Conservation (phyloP, 2,888 invertebrate species). For the Frankliniella fusca region DNA sequence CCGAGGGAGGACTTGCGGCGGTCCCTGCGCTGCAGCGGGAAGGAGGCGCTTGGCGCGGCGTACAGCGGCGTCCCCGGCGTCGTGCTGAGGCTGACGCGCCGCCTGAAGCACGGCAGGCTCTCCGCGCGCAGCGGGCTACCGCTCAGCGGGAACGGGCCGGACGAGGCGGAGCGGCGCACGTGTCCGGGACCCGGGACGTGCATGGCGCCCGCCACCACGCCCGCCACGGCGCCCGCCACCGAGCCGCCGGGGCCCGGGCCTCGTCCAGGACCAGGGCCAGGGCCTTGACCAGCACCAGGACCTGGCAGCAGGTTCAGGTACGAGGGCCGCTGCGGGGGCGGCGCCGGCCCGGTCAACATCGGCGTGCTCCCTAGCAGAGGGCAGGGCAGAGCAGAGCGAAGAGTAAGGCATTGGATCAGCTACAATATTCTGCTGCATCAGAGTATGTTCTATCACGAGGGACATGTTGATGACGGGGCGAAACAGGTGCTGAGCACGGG, state of each 20-base stretch:
- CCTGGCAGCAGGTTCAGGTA: neutral
- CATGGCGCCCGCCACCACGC: neutral
- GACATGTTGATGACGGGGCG: too few species aligned
- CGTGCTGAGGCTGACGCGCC: conserved; percentile 8
- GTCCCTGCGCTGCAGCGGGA: neutral
- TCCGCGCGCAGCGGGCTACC: neutral
- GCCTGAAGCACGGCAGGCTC: conserved; percentile 6
- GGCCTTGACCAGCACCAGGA: neutral
- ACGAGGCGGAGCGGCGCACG: neutral
- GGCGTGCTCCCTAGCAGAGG: neutral
- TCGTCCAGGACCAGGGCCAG: neutral
- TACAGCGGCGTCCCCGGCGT: conserved; percentile 1
- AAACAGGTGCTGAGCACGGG: too few species aligned
- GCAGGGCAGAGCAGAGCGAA: neutral
- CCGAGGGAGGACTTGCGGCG: neutral
- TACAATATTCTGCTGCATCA: too few species aligned
- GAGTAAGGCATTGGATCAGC: too few species aligned
- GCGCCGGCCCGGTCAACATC: neutral
- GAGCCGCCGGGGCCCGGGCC: neutral
- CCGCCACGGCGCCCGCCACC: neutral
- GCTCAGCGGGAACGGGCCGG: neutral
- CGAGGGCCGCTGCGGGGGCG: neutral
- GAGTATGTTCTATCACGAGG: too few species aligned
- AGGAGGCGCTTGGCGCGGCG: neutral
- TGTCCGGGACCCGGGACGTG: neutral